Evolutionary conservation across 1,140 invertebrate species (phyloP), one percentile per base, ranked within the genome.

Genomic region (Papilio polyxenes): DNA sequence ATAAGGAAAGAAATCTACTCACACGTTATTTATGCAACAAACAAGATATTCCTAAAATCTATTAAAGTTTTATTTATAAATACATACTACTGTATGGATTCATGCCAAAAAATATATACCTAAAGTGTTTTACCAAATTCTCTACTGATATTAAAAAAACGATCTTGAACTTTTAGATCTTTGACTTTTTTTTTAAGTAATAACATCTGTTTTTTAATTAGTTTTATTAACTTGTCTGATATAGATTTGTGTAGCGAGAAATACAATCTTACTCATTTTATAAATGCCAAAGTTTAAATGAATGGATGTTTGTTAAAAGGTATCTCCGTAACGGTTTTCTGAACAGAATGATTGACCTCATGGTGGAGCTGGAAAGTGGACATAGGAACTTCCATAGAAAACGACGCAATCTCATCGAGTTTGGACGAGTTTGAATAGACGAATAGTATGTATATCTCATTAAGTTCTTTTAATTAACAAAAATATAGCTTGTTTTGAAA

Each of bases 41-140:
- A 59, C 56, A 59, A 31, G 23, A 65, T 4, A 13, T 23, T 6
- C 20, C 59, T 10, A 62, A 65, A 65, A 31, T 65, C 62, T 31
- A 65, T 65, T 31, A 13, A 5, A 65, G 23, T 37, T 65, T 4
- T 31, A 65, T 20, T 65, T 31, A 65, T 31, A 65, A 37, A 65
- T 65, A 65, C n/a, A 65, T 65, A 65, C 59, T 6, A 62, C 20
- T 65, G 62, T 31, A 31, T 31, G 62, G 13, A 31, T 23, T 65
- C 62, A 31, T 31, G 62, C 62, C 62, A 65, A 65, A 65, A 65
- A 65, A 65, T 23, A 65, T 65, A 65, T 31, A 53, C 51, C 62
- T 65, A 62, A 9, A 31, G 23, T 65, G 23, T 59, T 23, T 31
- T 65, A 23, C 62, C 62, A 65, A 65, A 65, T 65, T 11, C 62